Percentiles rank a stretch among this genome's conserved stretches.
phyloP scores from a whole-genome alignment of 2,113 vertebrate species.

The Forbesichthys agassizii region DNA sequence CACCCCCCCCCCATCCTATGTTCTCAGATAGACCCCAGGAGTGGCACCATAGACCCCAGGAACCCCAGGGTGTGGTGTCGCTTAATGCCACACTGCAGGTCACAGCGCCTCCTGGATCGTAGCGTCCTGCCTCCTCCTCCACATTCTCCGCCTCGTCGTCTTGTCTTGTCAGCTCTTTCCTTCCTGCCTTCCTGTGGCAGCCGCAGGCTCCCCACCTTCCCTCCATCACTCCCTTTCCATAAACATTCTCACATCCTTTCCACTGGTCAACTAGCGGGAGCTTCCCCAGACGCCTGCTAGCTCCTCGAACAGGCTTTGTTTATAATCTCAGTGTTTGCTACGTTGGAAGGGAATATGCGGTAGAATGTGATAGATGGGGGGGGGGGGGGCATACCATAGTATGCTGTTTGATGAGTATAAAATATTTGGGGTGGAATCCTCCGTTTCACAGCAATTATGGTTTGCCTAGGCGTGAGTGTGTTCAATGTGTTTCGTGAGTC shows the following conservation, averaged over 20 bases:
- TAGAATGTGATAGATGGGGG: too few relatives aligned
- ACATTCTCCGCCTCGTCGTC: conserved; percentile 46
- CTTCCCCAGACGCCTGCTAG: not conserved
- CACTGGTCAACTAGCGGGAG: not conserved
- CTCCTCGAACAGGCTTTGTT: too few relatives aligned
- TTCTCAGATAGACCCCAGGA: not conserved
- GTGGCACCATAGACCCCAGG: not conserved
- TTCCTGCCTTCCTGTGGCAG: conserved; percentile 59
- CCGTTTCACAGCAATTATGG: too few relatives aligned
- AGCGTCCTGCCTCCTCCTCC: conserved; percentile 35
- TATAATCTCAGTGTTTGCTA: too few relatives aligned
- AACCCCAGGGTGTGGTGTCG: too few relatives aligned
- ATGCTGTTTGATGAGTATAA: too few relatives aligned
- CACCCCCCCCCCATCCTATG: too few relatives aligned
- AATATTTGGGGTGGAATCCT: too few relatives aligned
- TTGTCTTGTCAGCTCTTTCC: conserved; percentile 67
- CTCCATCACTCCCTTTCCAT: conserved; percentile 44
- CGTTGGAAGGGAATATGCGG: too few relatives aligned
- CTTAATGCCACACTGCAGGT: not conserved
- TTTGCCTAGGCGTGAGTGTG: too few relatives aligned
- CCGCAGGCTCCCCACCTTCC: conserved; percentile 43
- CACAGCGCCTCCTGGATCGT: not conserved
- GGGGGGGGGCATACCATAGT: too few relatives aligned
- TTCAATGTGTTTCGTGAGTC: too few relatives aligned
- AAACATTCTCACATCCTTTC: conserved; percentile 47